Base-by-base conservation (phyloP, 2,888 invertebrate species). In the Linnaemya tessellans region DNA sequence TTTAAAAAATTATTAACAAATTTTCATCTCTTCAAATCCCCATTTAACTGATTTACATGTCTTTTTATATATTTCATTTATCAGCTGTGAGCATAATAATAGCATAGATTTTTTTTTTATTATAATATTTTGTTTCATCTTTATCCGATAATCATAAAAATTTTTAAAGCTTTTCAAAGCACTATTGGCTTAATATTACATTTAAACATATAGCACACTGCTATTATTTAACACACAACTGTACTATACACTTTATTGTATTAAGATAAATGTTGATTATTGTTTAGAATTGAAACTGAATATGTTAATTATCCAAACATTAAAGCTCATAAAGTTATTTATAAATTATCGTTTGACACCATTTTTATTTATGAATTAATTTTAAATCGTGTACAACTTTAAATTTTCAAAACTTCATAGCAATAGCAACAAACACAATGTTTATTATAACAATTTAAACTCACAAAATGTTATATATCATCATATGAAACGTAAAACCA, bases 191-290 rank as follows among this genome's bases (percentile, higher is more conserved):
- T 54, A 68, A 51, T 1, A 49, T 58, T 25, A 7, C 10, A 41
- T 22, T 3, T 11, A 43, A 11, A 30, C 9, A 60, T 41, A 22
- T 51, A 68, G 68, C 68, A 49, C 62, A 77, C 64, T 70, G 65
- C 82, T 82, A 77, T 77, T 77, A 82, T 65, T 65, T 56, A 49
- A 74, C 74, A 84, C 79, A 62, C 74, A 84, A 73, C 73, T 78
- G 68, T 79, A 79, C 38, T 67, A 82, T 71, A 82, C 58, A 71
- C 65, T 22, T 41, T 60, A 75, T 41, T 51, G 8, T 58, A 60
- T 77, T 73, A 71, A 74, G 67, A 60, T 56, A 68, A 79, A 77
- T 82, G 79, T 84, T 79, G 68, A 62, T 70, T 84, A 84, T 79
- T 84, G 70, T 65, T 82, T 70, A 77, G 64, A 51, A 67, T 67